Percentiles rank a stretch among this genome's conserved stretches.
phyloP scores from a whole-genome alignment of 2,888 invertebrate genomes.

The Noctua janthe region DNA sequence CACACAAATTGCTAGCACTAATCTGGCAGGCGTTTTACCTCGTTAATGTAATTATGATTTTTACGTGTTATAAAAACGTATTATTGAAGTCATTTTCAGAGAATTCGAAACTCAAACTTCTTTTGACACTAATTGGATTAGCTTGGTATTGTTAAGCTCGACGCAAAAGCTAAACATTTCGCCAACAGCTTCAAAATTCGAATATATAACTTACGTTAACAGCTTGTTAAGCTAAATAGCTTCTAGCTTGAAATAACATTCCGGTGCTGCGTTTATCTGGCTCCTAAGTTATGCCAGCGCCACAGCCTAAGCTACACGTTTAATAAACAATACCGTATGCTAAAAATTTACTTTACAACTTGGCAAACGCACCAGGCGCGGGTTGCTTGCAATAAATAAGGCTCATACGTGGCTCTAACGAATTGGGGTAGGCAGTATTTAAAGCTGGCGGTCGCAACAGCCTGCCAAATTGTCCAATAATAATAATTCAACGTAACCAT shows the following conservation, averaged over 20 bases:
- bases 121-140: conserved; percentile 16
- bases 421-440: conserved; percentile 68
- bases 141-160: conserved; percentile 10
- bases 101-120: not conserved
- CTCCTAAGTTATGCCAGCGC: conserved; percentile 49
- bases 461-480: conserved; percentile 79
- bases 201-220: conserved; percentile 3
- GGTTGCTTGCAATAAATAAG: conserved; percentile 67
- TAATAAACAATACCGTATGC: conserved; percentile 56
- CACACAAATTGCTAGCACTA: conserved; percentile 76
- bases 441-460: conserved; percentile 69
- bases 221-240: conserved; percentile 44
- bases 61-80: conserved; percentile 25
- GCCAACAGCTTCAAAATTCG: not conserved
- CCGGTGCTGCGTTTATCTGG: conserved; percentile 30
- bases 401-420: conserved; percentile 68
- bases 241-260: conserved; percentile 39
- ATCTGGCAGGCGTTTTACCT: conserved; percentile 72
- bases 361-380: conserved; percentile 66
- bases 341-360: conserved; percentile 65
- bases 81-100: not conserved
- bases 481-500: conserved; percentile 72
- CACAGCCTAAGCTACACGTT: conserved; percentile 49
- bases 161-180: conserved; percentile 18
- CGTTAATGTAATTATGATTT: conserved; percentile 64